Base-by-base conservation (phyloP, 2,888 invertebrate species). In the Zele albiditarsus region DNA sequence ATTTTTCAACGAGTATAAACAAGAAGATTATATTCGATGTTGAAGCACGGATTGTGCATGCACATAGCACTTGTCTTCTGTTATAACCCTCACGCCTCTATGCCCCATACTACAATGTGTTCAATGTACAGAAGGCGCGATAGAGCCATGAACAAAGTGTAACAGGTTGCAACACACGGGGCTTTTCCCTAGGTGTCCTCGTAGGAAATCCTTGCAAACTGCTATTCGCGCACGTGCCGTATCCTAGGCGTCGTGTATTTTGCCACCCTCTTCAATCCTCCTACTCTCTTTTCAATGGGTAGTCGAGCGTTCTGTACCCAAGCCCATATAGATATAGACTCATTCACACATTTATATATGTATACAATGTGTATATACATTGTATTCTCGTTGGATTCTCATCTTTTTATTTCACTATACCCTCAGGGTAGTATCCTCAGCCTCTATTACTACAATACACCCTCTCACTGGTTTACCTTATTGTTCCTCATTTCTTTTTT, bases 121-220 rank as follows among this genome's bases (percentile, higher is more conserved):
- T 23, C 20, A 57, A 33, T 58, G 33, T 33, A 23, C 27, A 46
- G 27, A 68, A 10, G 28, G 27, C 38, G 65, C 72, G 27, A 66
- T 25, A 57, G 60, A 58, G 58, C 74, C n/a, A 25, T n/a, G 71
- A 74, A 70, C 65, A 68, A 75, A 75, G 79, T 78, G 79, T 79
- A 79, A 79, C 79, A 79, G 79, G 79, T 79, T 78, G 79, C 70
- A 53, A 53, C 53, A 72, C 60, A 57, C 42, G 65, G 49, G 38
- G 67, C 60, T 63, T 73, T 70, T 74, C 25, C 71, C 67, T 73
- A 67, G 71, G 38, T 71, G 60, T 69, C 70, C 58, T 66, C 66
- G 60, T 65, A 72, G 69, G 69, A 76, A 74, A 74, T 79, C 77
- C 74, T 71, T 42, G 69, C 67, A 76, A 79, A 77, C 73, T 76